Percentiles rank a stretch among this genome's conserved stretches.
Conservation (phyloP, 2,888 invertebrate species). For the Erebia ligea region DNA sequence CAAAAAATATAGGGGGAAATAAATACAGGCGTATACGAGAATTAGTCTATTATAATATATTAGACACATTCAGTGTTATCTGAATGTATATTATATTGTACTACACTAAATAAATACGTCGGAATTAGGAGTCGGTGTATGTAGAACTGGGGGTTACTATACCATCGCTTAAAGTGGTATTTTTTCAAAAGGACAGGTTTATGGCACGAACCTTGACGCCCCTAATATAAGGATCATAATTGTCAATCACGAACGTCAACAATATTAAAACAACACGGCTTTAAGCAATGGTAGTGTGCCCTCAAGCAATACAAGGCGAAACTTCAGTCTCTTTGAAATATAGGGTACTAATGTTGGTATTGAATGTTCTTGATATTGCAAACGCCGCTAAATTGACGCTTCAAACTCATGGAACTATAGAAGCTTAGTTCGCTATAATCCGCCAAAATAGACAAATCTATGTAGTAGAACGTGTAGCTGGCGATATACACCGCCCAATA, state of each 20-base stretch:
- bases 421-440: not conserved
- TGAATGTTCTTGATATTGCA: conserved; percentile 14
- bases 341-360: conserved; percentile 12
- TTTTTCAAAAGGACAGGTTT: too few relatives aligned
- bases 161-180: too few relatives aligned
- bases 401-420: not conserved
- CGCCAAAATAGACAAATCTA: too few relatives aligned
- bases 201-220: too few relatives aligned
- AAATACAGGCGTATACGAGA: not conserved
- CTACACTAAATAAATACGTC: not conserved
- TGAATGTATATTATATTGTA: not conserved
- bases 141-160: not conserved
- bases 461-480: too few relatives aligned
- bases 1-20: not conserved
- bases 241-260: too few relatives aligned
- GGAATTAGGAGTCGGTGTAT: not conserved
- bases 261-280: too few relatives aligned
- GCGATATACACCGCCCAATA: too few relatives aligned
- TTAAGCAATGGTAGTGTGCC: too few relatives aligned
- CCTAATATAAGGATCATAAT: too few relatives aligned
- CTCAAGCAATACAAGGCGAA: not conserved
- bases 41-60: not conserved
- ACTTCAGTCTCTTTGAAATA: conserved; percentile 21
- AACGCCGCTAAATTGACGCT: conserved; percentile 13
- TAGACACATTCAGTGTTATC: too few relatives aligned